Conservation (phyloP, 2,888 invertebrate species). For the Zygothrica quintamaculata region DNA sequence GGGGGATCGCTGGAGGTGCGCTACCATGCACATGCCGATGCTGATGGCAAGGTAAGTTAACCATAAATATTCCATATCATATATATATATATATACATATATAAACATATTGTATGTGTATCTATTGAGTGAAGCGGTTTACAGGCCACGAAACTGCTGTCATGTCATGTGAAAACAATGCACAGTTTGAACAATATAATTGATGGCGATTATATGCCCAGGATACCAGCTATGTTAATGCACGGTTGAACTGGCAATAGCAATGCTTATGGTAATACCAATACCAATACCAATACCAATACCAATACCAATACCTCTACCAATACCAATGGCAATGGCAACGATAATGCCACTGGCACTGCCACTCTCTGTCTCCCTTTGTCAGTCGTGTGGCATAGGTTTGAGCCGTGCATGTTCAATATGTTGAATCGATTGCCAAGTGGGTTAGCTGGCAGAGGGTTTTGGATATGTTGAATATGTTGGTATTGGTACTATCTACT, state of each 20-base stretch:
- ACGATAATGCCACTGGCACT: too few species aligned
- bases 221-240: slow-evolving; percentile 24
- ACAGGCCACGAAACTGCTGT: slow-evolving; percentile 29
- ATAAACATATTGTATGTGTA: too few species aligned
- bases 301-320: too few species aligned
- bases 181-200: slow-evolving; percentile 67
- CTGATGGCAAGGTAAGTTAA: slow-evolving; percentile 87
- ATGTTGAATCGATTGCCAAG: slow-evolving; percentile 60
- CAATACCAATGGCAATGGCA: neutral
- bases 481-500: too few species aligned
- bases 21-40: slow-evolving; percentile 86
- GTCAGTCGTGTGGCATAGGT: neutral
- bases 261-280: neutral
- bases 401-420: slow-evolving; percentile 45
- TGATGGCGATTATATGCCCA: slow-evolving; percentile 66
- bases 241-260: slow-evolving; percentile 36
- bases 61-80: too few species aligned
- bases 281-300: neutral
- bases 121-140: slow-evolving; percentile 5
- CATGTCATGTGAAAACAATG: slow-evolving; percentile 55
- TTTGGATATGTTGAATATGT: neutral
- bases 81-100: neutral
- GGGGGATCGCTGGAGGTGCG: slow-evolving; percentile 90
- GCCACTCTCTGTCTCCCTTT: too few species aligned
- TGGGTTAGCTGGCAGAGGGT: slow-evolving; percentile 30